phyloP scores from a whole-genome alignment of 2,113 vertebrate species.

The Ramphastos sulfuratus region DNA sequence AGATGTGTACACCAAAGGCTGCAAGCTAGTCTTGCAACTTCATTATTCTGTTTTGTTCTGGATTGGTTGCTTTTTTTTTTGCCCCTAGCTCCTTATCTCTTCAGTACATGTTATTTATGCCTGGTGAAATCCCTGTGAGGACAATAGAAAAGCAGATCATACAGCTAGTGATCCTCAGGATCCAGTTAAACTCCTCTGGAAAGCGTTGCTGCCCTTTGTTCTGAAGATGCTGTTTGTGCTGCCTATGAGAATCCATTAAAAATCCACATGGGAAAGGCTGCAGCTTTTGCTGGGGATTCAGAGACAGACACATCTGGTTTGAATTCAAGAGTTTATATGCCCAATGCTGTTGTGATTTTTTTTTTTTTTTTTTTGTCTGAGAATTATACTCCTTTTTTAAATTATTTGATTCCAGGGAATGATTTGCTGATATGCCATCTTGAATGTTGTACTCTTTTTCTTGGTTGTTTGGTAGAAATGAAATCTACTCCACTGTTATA shows the following conservation, averaged over 20 bases:
- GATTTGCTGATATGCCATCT: not conserved
- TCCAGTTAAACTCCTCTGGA: slow-evolving; percentile 31
- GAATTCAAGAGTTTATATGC: not conserved
- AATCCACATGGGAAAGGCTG: not conserved
- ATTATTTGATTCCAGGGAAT: slow-evolving; percentile 7
- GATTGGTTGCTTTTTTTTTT: not conserved
- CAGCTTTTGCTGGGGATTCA: not conserved
- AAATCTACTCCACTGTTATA: not conserved
- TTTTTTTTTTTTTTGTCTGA: not conserved
- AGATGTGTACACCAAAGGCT: not conserved
- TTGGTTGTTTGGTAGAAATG: not conserved
- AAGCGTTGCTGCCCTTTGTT: slow-evolving; percentile 16
- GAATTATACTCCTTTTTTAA: not conserved
- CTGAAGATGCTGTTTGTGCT: slow-evolving; percentile 17
- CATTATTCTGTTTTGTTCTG: not conserved
- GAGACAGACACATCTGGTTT: slow-evolving; percentile 7
- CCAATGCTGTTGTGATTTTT: not conserved
- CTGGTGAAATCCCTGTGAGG: not conserved
- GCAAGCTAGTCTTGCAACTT: not conserved
- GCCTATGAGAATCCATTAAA: not conserved
- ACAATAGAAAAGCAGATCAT: slow-evolving; percentile 3
- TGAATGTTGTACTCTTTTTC: not conserved
- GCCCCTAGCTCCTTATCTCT: not conserved
- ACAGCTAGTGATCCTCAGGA: not conserved
- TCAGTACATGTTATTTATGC: not conserved